phyloP scores from a whole-genome alignment of 1,140 invertebrate genomes.

The Acromyrmex charruanus region DNA sequence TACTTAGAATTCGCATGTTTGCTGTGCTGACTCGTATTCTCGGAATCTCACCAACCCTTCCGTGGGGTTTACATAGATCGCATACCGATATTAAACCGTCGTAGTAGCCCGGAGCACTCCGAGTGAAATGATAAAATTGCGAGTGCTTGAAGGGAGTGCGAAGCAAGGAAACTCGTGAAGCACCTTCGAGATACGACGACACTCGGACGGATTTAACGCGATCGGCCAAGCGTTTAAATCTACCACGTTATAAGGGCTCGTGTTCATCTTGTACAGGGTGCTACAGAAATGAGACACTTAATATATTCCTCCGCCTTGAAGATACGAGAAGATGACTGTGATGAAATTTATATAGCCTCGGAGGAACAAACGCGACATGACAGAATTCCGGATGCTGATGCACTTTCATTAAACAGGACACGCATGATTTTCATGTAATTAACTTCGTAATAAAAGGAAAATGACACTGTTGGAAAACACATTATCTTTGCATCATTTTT shows the following conservation, averaged over 20 bases:
- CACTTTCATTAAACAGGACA: slow-evolving; percentile 4
- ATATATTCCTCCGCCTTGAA: slow-evolving; percentile 74
- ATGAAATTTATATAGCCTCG: slow-evolving; percentile 48
- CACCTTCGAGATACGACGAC: slow-evolving; percentile 47
- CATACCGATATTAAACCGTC: slow-evolving; percentile 60
- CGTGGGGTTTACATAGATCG: slow-evolving; percentile 57
- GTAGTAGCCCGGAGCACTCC: slow-evolving; percentile 16
- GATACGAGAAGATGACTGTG: slow-evolving; percentile 48
- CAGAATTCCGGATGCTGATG: not conserved
- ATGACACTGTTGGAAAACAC: not conserved
- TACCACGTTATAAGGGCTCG: slow-evolving; percentile 15
- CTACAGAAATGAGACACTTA: slow-evolving; percentile 52
- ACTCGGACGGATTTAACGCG: slow-evolving; percentile 62
- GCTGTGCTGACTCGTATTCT: slow-evolving; percentile 43
- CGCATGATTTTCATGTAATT: not conserved
- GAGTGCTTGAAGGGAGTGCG: slow-evolving; percentile 32
- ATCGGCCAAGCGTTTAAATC: slow-evolving; percentile 61
- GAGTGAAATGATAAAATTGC: slow-evolving; percentile 57
- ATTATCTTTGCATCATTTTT: not conserved
- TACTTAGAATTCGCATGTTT: slow-evolving; percentile 56
- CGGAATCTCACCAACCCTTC: slow-evolving; percentile 27
- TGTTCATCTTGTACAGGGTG: slow-evolving; percentile 49
- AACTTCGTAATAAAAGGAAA: not conserved
- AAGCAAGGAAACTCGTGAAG: slow-evolving; percentile 26
- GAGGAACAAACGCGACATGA: not conserved